Evolutionary conservation across 1,140 invertebrate genomes (phyloP), one percentile per base, ranked within the genome.

Genomic region (Lepidostoma basale): DNA sequence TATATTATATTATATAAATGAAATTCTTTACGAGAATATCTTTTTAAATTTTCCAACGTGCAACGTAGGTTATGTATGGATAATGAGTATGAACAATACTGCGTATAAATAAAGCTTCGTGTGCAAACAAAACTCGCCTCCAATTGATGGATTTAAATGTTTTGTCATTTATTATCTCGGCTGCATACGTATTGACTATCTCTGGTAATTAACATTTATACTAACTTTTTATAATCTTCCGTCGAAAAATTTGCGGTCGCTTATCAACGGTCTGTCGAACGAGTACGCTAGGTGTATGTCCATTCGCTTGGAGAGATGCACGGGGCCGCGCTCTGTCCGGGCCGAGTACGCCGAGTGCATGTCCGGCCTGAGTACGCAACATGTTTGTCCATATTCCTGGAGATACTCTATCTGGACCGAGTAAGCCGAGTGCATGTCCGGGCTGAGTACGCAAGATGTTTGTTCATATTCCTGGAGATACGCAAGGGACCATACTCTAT

Each of bases 111-210:
- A 68, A 59, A 66, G 70, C 70, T 72, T 72, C 44, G 39, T 69
- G 70, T 69, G 70, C 70, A 68, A 68, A 67, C 44, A 66, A 68
- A 40, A 63, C 63, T 69, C 62, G 62, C 70, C 63, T 58, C 56
- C 70, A 47, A 62, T 72, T 58, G 70, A 68, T 62, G 70, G 66
- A 66, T 68, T 66, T 68, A 66, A 69, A 67, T 67, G 64, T 70
- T n/a, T 67, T 62, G 67, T 69, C 70, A 69, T 72, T 72, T 72
- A 72, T 68, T 68, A 68, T 68, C 70, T 72, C 65, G 70, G 66
- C 70, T 65, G 56, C 70, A 68, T 72, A 12, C 47, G 56, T 67
- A 66, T 70, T 67, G 64, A 67, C 63, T 70, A 59, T 63, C 36
- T 69, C 67, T 64, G 67, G 39, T 56, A 36, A 22, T 62, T 22